Conservation (phyloP, 2,888 invertebrate species). For the Pollenia labialis region DNA sequence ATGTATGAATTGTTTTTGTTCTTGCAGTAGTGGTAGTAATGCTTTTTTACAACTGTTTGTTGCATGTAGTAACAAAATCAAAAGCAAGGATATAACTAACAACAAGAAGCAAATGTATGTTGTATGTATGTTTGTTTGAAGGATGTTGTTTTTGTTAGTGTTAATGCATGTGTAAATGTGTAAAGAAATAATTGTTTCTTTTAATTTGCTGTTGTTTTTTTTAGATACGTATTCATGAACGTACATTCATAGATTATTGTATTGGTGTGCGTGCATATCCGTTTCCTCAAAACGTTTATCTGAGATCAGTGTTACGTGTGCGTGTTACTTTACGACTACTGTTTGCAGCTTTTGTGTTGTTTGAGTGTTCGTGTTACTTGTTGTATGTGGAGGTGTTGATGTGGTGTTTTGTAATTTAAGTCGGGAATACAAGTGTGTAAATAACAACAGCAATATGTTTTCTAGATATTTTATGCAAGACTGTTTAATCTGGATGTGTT, state of each 20-base stretch:
- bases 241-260: background rate
- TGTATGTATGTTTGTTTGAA: background rate
- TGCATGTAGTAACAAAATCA: slow-evolving; percentile 21
- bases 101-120: background rate
- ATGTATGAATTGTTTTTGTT: slow-evolving; percentile 18
- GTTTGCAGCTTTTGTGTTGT: background rate
- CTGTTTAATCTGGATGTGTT: background rate
- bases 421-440: background rate
- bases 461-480: background rate
- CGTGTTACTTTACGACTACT: slow-evolving; percentile 51
- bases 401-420: slow-evolving; percentile 34
- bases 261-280: slow-evolving; percentile 69
- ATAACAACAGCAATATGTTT: background rate
- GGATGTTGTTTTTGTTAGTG: slow-evolving; percentile 44
- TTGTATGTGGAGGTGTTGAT: slow-evolving; percentile 42
- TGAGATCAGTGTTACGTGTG: slow-evolving; percentile 69
- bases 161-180: slow-evolving; percentile 51
- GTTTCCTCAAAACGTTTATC: slow-evolving; percentile 71
- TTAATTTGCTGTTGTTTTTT: background rate
- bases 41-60: background rate
- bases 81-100: background rate
- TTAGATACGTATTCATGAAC: slow-evolving; percentile 27
- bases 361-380: slow-evolving; percentile 1
- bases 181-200: slow-evolving; percentile 35
- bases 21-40: slow-evolving; percentile 28